phyloP scores from a whole-genome alignment of 1,140 invertebrate species.

The Zaprionus gabonicus region DNA sequence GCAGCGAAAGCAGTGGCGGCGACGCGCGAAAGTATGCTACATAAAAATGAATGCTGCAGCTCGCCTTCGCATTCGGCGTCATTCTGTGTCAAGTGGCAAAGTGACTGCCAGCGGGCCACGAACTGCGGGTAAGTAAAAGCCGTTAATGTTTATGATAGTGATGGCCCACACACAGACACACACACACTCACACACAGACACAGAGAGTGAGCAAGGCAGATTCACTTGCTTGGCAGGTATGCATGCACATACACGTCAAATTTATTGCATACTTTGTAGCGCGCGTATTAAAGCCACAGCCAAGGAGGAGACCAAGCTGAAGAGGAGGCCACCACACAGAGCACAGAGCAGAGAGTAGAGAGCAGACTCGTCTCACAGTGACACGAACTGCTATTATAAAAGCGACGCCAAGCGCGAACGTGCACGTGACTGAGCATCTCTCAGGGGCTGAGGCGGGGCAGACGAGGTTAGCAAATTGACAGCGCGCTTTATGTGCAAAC shows the following conservation, averaged over 20 bases:
- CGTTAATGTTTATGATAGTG: conserved; percentile 74
- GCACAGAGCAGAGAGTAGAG: conserved; percentile 12
- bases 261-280: conserved; percentile 75
- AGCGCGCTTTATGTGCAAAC: conserved; percentile 60
- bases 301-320: conserved; percentile 25
- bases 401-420: conserved; percentile 53
- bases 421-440: conserved; percentile 48
- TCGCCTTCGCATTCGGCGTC: conserved; percentile 50
- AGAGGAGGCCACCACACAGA: background rate
- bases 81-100: conserved; percentile 61
- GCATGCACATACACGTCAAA: conserved; percentile 48
- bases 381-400: conserved; percentile 34
- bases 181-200: background rate
- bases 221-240: conserved; percentile 31
- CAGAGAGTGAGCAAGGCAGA: conserved; percentile 17
- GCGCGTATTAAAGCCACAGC: conserved; percentile 54
- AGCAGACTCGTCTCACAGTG: conserved; percentile 14
- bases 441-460: background rate
- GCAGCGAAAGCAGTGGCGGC: background rate
- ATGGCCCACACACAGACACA: conserved; percentile 36
- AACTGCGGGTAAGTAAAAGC: conserved; percentile 67
- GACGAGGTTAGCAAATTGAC: conserved; percentile 41
- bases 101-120: conserved; percentile 48
- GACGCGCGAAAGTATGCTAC: conserved; percentile 48
- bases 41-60: conserved; percentile 37